phyloP scores from a whole-genome alignment of 2,888 invertebrate species.

The Rotaria sp. region DNA sequence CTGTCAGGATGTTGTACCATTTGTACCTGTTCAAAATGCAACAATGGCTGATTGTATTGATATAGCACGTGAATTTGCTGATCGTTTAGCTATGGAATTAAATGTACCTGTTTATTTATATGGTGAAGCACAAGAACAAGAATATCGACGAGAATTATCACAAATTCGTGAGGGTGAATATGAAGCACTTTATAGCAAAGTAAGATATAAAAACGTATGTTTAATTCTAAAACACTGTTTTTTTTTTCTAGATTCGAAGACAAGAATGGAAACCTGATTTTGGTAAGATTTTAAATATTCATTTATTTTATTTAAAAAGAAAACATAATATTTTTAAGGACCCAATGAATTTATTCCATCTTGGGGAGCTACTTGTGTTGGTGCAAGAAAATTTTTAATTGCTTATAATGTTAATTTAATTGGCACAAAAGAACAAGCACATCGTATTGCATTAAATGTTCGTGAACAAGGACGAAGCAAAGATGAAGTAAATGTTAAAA shows the following conservation, averaged over 20 bases:
- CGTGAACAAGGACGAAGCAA: slow-evolving; percentile 58
- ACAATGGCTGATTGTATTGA: slow-evolving; percentile 59
- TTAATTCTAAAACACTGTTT: not conserved
- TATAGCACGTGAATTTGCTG: slow-evolving; percentile 58
- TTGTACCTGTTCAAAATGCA: slow-evolving; percentile 59
- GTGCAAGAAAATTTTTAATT: slow-evolving; percentile 60
- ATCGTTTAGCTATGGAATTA: slow-evolving; percentile 57
- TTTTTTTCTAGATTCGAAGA: slow-evolving; percentile 45
- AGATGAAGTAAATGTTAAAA: slow-evolving; percentile 42
- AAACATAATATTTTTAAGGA: not conserved
- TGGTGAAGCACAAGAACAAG: slow-evolving; percentile 56
- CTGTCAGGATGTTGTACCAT: slow-evolving; percentile 59
- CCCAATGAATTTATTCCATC: slow-evolving; percentile 57
- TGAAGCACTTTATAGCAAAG: slow-evolving; percentile 56
- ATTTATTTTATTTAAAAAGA: too few species aligned
- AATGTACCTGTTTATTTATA: slow-evolving; percentile 60
- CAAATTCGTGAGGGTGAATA: slow-evolving; percentile 60
- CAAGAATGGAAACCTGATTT: slow-evolving; percentile 59
- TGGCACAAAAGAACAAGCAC: slow-evolving; percentile 61
- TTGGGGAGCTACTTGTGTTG: slow-evolving; percentile 61
- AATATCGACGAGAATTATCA: slow-evolving; percentile 55
- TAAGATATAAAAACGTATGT: not conserved
- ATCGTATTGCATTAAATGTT: slow-evolving; percentile 59
- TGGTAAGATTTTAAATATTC: slow-evolving; percentile 44
- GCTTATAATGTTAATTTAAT: slow-evolving; percentile 61